Evolutionary conservation across 1,140 invertebrate genomes (phyloP), one percentile per base, ranked within the genome.

Genomic region (Campoletis sonorensis): DNA sequence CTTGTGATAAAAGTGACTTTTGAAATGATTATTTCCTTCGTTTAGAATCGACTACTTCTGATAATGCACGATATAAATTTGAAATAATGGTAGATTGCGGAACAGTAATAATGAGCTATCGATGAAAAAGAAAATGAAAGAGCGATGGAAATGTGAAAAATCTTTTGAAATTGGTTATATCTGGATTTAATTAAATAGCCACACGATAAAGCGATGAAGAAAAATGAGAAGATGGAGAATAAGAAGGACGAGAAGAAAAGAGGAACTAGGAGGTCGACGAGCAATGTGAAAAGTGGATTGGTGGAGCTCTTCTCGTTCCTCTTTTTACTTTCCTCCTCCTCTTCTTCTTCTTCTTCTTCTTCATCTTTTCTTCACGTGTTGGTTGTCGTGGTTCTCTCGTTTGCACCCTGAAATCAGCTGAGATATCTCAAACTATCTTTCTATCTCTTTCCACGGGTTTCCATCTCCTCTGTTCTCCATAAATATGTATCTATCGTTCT

Each of bases 261-360:
- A 18, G 30, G 30, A 1, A 77, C 26, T 26, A 18, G 16, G 26
- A 8, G 27, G 54, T 37, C 64, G 54, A 37, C n/a, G 54, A 61
- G 30, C 27, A 77, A 37, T 13, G 75, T 10, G 75, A 77, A 64
- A 77, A 77, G 75, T 77, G 30, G 75, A 77, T 77, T 77, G 75
- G 75, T 40, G 8, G 27, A 64, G 8, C n/a, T 40, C 18, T 18
- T 77, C 30, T 61, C 51, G 16, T 64, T 61, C 51, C 23, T 26
- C 21, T 61, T 26, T 77, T 77, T 49, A 18, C 21, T 54, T 37
- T 40, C 27, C 33, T 77, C n/a, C n/a, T n/a, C n/a, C n/a, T n/a
- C 21, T 61, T 75, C 72, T 75, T 54, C 67, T 75, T 30, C 27
- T 70, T 33, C 13, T 33, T 33, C 67, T 70, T 70, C 67, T 33